These are phyloP conservation scores for Meganola albula DNA, from an alignment of 2,888 invertebrate genomes.

Conservation along the genomic window DNA sequence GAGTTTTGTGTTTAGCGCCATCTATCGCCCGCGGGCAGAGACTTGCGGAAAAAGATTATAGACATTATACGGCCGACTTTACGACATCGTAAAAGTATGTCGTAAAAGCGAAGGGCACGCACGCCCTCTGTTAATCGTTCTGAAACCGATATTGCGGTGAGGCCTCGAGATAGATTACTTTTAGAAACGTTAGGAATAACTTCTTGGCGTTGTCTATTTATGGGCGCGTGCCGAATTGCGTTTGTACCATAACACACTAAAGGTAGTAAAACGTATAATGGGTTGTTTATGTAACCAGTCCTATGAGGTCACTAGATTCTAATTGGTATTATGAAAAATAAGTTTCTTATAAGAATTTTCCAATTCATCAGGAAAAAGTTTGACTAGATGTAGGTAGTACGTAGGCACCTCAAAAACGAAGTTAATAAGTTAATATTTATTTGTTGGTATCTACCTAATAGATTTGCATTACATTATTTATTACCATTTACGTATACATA, in stretches of 20 bases:
- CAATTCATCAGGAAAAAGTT: too few relatives aligned
- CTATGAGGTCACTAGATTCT: conserved; percentile 28
- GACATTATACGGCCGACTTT: conserved; percentile 70
- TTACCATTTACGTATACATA: too few relatives aligned
- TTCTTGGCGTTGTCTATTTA: conserved; percentile 70
- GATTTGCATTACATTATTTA: too few relatives aligned
- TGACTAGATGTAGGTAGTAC: too few relatives aligned
- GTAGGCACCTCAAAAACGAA: too few relatives aligned
- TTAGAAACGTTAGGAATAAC: conserved; percentile 66
- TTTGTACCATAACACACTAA: conserved; percentile 37
- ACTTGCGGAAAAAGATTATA: conserved; percentile 71
- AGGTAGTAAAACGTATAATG: conserved; percentile 34
- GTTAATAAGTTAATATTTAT: too few relatives aligned
- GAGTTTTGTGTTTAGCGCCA: conserved; percentile 67
- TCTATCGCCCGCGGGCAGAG: conserved; percentile 51
- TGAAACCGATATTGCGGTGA: conserved; percentile 76
- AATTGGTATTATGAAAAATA: conserved; percentile 29
- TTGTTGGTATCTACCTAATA: too few relatives aligned
- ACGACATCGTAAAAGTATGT: conserved; percentile 75
- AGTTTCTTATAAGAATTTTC: conserved; percentile 21
- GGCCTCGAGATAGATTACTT: conserved; percentile 73
- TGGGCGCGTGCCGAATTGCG: conserved; percentile 51
- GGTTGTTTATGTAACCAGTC: conserved; percentile 35
- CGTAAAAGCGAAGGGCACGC: conserved; percentile 75
- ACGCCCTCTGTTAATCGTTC: conserved; percentile 78